Percentiles rank a stretch among this genome's conserved stretches.
These are phyloP conservation scores for Notolepis coatsorum DNA, from an alignment of 2,797 vertebrate genomes.

Conservation along the genomic window DNA sequence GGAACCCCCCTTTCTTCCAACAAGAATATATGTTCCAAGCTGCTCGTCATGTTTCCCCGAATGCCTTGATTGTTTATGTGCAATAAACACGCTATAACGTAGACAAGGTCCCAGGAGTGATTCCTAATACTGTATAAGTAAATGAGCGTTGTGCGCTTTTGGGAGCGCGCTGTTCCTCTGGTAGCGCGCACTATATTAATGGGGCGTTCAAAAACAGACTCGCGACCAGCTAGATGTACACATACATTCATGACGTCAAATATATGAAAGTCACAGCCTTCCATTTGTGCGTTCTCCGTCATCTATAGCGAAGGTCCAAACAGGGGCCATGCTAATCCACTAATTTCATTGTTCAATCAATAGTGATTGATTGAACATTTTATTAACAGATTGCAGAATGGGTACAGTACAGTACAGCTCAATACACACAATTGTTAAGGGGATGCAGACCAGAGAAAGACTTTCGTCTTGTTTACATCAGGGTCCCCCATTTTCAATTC, in stretches of 20 bases:
- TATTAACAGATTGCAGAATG: no score
- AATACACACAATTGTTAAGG: no score
- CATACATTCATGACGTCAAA: slow-evolving; percentile 60
- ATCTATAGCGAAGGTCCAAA: not conserved
- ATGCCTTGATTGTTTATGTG: not conserved
- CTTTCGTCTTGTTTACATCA: no score
- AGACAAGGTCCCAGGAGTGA: slow-evolving; percentile 20
- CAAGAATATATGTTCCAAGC: slow-evolving; percentile 24
- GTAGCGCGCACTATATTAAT: slow-evolving; percentile 55
- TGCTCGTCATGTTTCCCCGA: not conserved
- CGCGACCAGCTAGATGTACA: slow-evolving; percentile 5
- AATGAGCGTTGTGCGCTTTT: slow-evolving; percentile 54
- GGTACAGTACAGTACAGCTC: no score
- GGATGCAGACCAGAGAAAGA: no score
- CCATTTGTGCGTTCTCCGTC: not conserved
- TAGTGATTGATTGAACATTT: no score
- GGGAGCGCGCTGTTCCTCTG: slow-evolving; percentile 73
- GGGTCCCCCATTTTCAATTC: no score
- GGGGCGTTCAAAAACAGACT: slow-evolving; percentile 17
- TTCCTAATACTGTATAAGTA: slow-evolving; percentile 48
- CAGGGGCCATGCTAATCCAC: no score
- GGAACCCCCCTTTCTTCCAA: slow-evolving; percentile 69
- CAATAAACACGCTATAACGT: slow-evolving; percentile 6
- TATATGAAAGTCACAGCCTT: not conserved
- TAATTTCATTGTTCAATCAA: no score